Percentiles rank a stretch among this genome's conserved stretches.
phyloP scores from a whole-genome alignment of 2,113 vertebrate genomes.

The Tetraodon nigroviridis region DNA sequence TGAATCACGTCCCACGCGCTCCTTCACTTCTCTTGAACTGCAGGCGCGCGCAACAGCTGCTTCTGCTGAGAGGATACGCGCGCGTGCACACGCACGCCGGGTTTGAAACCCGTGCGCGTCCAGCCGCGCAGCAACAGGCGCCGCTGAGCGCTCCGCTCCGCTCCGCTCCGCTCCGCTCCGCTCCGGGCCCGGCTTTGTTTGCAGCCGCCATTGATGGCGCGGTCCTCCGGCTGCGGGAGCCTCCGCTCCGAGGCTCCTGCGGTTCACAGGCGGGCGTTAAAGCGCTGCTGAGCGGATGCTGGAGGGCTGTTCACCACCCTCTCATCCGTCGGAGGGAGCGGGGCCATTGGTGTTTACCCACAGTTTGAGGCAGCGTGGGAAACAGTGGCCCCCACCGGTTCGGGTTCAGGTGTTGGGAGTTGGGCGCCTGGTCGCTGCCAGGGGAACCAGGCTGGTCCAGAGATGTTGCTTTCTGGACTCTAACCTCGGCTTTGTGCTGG shows the following conservation, averaged over 20 bases:
- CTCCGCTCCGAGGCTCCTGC: constrained; percentile 17
- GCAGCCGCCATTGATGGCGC: constrained; percentile 52
- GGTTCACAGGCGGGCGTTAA: background rate
- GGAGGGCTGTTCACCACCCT: constrained; percentile 9
- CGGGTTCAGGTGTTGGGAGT: too few relatives aligned
- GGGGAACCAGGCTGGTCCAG: too few relatives aligned
- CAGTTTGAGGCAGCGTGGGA: too few relatives aligned
- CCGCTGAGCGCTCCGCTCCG: constrained; percentile 17
- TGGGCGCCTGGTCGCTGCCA: too few relatives aligned
- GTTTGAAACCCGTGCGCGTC: constrained; percentile 44
- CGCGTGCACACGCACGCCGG: constrained; percentile 14
- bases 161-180: too few relatives aligned
- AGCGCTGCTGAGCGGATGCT: constrained; percentile 16
- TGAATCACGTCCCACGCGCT: constrained; percentile 66
- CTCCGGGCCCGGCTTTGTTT: constrained; percentile 42
- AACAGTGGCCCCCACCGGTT: too few relatives aligned
- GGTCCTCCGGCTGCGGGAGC: constrained; percentile 17
- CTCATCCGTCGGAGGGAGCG: background rate
- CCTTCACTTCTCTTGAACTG: constrained; percentile 57
- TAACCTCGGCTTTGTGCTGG: too few relatives aligned
- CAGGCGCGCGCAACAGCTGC: constrained; percentile 58
- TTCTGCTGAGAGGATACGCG: constrained; percentile 32
- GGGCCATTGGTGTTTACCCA: too few relatives aligned
- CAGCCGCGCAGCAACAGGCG: constrained; percentile 62
- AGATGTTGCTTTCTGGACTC: too few relatives aligned